phyloP scores from a whole-genome alignment of 1,140 invertebrate genomes.

The Drosophila triauraria region DNA sequence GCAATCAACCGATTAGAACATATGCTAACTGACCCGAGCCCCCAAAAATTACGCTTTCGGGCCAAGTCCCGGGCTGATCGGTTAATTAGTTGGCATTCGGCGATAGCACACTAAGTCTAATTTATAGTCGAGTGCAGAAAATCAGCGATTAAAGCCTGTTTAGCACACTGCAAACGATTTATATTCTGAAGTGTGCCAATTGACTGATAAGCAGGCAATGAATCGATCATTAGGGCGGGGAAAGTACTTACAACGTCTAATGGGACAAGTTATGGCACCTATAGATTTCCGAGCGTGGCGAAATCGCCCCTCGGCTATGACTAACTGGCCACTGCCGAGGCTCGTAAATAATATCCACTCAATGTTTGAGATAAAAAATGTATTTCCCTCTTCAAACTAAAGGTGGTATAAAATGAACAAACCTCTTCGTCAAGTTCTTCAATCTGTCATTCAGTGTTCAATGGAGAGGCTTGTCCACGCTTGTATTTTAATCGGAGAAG shows the following conservation, averaged over 20 bases:
- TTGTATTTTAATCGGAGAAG: not conserved
- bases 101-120: conserved; percentile 19
- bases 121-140: conserved; percentile 58
- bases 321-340: conserved; percentile 37
- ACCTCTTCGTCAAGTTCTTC: not conserved
- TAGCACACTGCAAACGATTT: conserved; percentile 56
- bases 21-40: conserved; percentile 43
- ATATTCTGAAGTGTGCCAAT: conserved; percentile 62
- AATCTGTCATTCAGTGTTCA: conserved; percentile 8
- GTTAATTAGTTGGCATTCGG: conserved; percentile 35
- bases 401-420: not conserved
- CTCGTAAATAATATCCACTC: conserved; percentile 38
- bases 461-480: conserved; percentile 7
- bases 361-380: conserved; percentile 21
- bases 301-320: conserved; percentile 42
- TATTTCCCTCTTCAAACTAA: conserved; percentile 24
- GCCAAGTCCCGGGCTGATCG: conserved; percentile 1
- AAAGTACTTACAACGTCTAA: conserved; percentile 43
- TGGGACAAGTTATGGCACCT: not conserved
- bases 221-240: conserved; percentile 33
- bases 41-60: not conserved
- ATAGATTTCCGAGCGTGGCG: conserved; percentile 31
- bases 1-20: conserved; percentile 68
- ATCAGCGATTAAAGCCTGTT: conserved; percentile 68
- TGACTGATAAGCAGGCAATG: conserved; percentile 52